Evolutionary conservation across 2,888 invertebrate species (phyloP).

Genomic region (Tachina fera): DNA sequence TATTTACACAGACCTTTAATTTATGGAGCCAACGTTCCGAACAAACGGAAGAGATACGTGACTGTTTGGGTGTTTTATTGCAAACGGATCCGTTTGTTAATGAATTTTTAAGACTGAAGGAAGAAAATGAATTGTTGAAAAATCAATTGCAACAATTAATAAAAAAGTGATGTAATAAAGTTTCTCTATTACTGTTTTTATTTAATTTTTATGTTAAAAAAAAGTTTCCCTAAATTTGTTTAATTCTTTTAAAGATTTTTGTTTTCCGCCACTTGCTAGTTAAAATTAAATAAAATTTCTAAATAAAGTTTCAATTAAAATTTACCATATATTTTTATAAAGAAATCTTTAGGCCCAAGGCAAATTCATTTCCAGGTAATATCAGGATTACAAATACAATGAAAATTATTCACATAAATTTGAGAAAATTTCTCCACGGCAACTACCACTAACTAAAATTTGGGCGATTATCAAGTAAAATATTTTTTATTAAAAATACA

Average conservation of each 20-base stretch:
- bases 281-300: not conserved
- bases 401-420: too few species aligned
- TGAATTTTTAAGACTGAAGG: constrained; percentile 78
- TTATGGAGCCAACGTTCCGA: constrained; percentile 77
- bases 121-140: constrained; percentile 79
- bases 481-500: too few species aligned
- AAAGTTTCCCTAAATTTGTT: not conserved
- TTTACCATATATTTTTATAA: too few species aligned
- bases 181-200: constrained; percentile 18
- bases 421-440: too few species aligned
- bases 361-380: too few species aligned
- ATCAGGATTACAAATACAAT: too few species aligned
- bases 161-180: constrained; percentile 50
- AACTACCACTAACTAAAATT: too few species aligned
- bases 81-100: constrained; percentile 79
- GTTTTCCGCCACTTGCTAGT: not conserved
- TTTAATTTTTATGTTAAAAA: constrained; percentile 20
- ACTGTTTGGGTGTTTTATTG: constrained; percentile 76
- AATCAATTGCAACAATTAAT: constrained; percentile 74
- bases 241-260: not conserved
- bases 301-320: not conserved
- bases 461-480: too few species aligned
- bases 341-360: too few species aligned
- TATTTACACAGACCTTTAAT: constrained; percentile 76
- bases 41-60: constrained; percentile 76